A percentile compares a stretch with the other conserved stretches of the same genome.
Evolutionary conservation across 1,140 invertebrate species (phyloP).

Genomic region (Metopolophium dirhodum): DNA sequence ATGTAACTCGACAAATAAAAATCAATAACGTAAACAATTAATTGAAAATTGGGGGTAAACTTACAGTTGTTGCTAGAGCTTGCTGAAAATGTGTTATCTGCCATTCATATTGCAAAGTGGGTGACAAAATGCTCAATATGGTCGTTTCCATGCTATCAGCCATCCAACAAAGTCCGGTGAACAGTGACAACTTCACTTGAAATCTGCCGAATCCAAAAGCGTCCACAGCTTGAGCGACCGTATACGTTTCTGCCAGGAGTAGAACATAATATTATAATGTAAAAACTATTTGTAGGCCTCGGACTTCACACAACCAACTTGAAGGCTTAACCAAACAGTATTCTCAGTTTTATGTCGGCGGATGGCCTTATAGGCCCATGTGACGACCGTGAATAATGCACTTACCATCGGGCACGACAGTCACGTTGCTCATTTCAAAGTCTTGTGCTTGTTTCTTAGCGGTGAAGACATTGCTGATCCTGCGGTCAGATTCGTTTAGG

Average conservation of each 20-base stretch:
- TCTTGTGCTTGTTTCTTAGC: slow-evolving; percentile 65
- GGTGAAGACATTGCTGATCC: not conserved
- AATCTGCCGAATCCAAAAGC: slow-evolving; percentile 94
- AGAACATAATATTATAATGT: not conserved
- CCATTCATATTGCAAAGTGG: slow-evolving; percentile 93
- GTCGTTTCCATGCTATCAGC: slow-evolving; percentile 99
- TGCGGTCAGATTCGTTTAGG: not conserved
- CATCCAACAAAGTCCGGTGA: slow-evolving; percentile 93
- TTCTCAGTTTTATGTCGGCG: not conserved
- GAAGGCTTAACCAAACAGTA: no score
- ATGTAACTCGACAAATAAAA: not conserved
- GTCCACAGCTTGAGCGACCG: slow-evolving; percentile 94
- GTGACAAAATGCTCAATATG: slow-evolving; percentile 90
- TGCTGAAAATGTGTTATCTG: slow-evolving; percentile 82
- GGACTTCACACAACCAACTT: not conserved
- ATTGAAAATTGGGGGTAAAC: not conserved
- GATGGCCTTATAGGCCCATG: not conserved
- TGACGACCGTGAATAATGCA: not conserved
- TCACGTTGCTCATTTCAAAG: slow-evolving; percentile 80
- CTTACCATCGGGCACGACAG: slow-evolving; percentile 81
- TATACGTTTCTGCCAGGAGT: slow-evolving; percentile 80
- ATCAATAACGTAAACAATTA: not conserved
- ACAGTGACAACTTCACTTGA: slow-evolving; percentile 87
- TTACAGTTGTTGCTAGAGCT: slow-evolving; percentile 77
- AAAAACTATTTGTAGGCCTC: not conserved